Base-by-base conservation (phyloP, 2,113 vertebrate species). In the Ptilorrhoa leucosticta region DNA sequence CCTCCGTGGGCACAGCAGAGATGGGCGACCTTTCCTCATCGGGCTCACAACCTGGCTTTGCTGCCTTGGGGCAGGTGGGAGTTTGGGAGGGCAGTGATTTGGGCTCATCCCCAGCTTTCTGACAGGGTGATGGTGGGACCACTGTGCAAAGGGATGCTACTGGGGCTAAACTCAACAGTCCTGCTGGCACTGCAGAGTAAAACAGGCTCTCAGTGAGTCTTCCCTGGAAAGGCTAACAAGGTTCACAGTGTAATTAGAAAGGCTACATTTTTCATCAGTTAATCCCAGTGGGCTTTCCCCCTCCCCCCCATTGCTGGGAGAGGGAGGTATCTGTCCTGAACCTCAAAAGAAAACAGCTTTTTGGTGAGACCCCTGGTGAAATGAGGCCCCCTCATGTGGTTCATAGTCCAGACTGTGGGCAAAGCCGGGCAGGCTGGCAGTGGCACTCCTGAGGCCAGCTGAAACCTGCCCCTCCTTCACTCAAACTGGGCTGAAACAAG, bases 1-100 rank as follows among this genome's bases (percentile, higher is more conserved):
- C 4, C 16, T 17, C 27, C 0, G 0, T 65, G 50, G 64, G 30
- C 19, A 45, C 8, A 5, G 18, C 4, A 6, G 24, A 33, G 31
- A n/a, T 53, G 58, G 28, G 45, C 1, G 8, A 31, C 72, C 82
- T 81, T 50, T 48, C 22, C 65, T 39, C 14, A 15, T 2, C 16
- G 10, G 18, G 37, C 31, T 85, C 60, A 4, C 42, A 63, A 19
- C 31, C 35, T 3, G 12, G 26, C 58, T 84, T 58, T 90, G 73
- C 85, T 1, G 3, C 27, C 37, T 19, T 2, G 2, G 19, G 35
- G 21, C 47, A 47, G 31, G 15, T 57, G 64, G 72, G 48, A 60
- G 7, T 63, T 64, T 4, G 5, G 56, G 45, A 82, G 75, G 40
- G 45, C 60, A 70, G 45, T 58, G 54, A 11, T 81, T 45, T 2